Base-by-base conservation (phyloP, 23 tunicate genomes). In the Ciona savignyi region DNA sequence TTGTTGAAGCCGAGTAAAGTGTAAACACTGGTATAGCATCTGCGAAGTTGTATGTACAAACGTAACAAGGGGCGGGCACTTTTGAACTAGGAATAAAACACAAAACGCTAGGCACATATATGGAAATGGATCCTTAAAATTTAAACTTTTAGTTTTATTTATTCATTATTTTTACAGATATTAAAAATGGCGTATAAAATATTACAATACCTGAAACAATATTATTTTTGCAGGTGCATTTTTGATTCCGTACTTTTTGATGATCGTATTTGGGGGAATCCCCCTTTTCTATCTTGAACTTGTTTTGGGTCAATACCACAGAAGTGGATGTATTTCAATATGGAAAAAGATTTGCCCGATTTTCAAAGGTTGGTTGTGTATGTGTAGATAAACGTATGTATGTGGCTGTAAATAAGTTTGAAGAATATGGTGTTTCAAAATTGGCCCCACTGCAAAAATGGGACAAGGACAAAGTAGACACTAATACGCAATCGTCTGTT, bases 341-440 rank as follows among this genome's bases (percentile, higher is more conserved):
- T 91, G 97, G 97, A 70, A 63, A 30, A 91, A 83, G 66, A 80
- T 91, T 29, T 91, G 97, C 69, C 97, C 97, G 66, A 80, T 84
- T 25, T 80, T 91, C 48, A 91, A 91, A 91, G 97, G 97, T 91
- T 42, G 27, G 3, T 20, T 25, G 4, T n/a, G 22, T 65, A 30
- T 69, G 11, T 65, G 69, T 65, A 9, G n/a, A n/a, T n/a, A n/a
- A n/a, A n/a, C n/a, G n/a, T n/a, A n/a, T n/a, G n/a, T n/a, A n/a
- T n/a, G n/a, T n/a, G n/a, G n/a, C n/a, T n/a, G n/a, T n/a, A n/a
- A n/a, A n/a, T n/a, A n/a, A n/a, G n/a, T n/a, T n/a, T n/a, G n/a
- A n/a, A n/a, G n/a, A n/a, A n/a, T n/a, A n/a, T n/a, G n/a, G n/a
- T n/a, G n/a, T n/a, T n/a, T n/a, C n/a, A n/a, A n/a, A n/a, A n/a